Evolutionary conservation across 2,888 invertebrate species (phyloP), one percentile per base, ranked within the genome.

Genomic region (Arenicola marina): DNA sequence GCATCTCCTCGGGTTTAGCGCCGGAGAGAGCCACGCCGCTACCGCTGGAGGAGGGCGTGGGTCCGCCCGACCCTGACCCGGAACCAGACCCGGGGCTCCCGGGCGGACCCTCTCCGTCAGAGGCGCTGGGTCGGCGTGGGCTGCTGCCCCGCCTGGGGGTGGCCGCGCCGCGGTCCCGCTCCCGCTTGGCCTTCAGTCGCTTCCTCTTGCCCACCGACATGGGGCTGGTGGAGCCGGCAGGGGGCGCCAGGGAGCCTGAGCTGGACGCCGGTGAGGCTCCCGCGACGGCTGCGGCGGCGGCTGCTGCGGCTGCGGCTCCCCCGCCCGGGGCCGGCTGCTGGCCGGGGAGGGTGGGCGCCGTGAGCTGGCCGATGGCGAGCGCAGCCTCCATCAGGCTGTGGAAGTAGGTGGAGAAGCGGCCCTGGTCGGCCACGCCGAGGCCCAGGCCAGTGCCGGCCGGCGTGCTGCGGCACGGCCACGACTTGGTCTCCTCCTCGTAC

Each of bases 331-430:
- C 48, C 7, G 15, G 24, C 18, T 21, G 48, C 48, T 29, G 53
- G 53, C 53, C 4, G 38, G 21, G 38, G 11, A 21, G 4, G 26
- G 11, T 4, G 11, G 69, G 65, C 2, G 70, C 51, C 2, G 66
- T 67, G 18, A 78, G 73, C 60, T 81, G 81, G 11, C 77, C 76
- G 26, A 78, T 73, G 18, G 82, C 78, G 33, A 82, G 68, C 48
- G 75, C 77, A 4, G 78, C 74, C 59, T 82, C 82, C 72, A 81
- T 69, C 31, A 81, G 60, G 11, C 79, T 69, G 51, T 81, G 81
- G 65, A 82, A 78, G 63, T 82, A 82, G 7, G 79, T 76, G 21
- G 82, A 79, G 63, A 79, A 80, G n/a, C 78, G 65, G 2, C 78
- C 78, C 28, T 73, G 70, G 61, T 80, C 78, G 21, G 73, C 71